phyloP scores from a whole-genome alignment of 2,888 invertebrate species.

The Eupithecia subumbrata region DNA sequence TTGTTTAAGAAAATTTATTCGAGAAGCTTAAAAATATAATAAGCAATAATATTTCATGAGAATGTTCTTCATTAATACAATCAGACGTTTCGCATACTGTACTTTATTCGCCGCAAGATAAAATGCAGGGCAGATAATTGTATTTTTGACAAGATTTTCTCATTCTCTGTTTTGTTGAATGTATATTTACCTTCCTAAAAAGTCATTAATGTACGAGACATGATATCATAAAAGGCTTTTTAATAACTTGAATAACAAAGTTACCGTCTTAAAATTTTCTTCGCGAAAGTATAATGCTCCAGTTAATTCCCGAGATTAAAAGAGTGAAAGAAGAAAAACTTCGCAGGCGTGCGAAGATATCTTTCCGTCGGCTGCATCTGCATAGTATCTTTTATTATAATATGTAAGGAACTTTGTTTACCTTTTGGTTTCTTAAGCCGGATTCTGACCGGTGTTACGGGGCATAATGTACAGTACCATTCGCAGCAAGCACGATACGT shows the following conservation, averaged over 20 bases:
- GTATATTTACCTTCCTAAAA: background rate
- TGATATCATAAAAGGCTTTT: constrained; percentile 48
- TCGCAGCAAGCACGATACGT: no score
- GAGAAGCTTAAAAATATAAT: constrained; percentile 38
- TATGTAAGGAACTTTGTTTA: constrained; percentile 14
- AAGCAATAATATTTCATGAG: constrained; percentile 30
- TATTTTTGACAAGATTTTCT: background rate
- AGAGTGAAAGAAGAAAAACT: constrained; percentile 56
- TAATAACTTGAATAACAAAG: constrained; percentile 64
- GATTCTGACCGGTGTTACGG: no score
- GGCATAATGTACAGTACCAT: no score
- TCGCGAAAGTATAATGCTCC: constrained; percentile 51
- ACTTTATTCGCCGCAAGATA: background rate
- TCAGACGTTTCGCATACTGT: background rate
- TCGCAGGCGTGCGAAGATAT: constrained; percentile 47
- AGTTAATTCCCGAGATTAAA: constrained; percentile 64
- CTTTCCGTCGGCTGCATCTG: constrained; percentile 41
- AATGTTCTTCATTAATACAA: constrained; percentile 10
- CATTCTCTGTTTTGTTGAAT: background rate
- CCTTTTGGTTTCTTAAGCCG: constrained; percentile 17
- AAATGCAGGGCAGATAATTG: background rate
- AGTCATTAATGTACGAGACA: background rate
- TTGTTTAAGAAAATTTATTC: constrained; percentile 38
- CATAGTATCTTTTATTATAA: constrained; percentile 28
- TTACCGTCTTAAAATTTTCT: constrained; percentile 61